Percentiles rank a stretch among this genome's conserved stretches.
phyloP scores from a whole-genome alignment of 2,888 invertebrate genomes.

The Polydrusus cervinus region DNA sequence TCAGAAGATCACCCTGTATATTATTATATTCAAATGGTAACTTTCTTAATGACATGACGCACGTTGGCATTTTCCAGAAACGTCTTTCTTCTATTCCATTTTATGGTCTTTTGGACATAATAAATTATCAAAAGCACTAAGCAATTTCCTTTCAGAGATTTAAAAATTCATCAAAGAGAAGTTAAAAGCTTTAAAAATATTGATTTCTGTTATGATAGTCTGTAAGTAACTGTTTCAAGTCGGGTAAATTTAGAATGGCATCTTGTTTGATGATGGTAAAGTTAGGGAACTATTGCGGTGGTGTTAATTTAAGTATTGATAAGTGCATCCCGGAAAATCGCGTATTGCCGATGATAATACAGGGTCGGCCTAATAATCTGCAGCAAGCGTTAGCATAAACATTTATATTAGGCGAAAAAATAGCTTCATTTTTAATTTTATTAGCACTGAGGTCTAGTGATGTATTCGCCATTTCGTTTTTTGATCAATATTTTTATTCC shows the following conservation, averaged over 20 bases:
- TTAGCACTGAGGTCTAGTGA: too few relatives aligned
- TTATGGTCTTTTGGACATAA: conserved; percentile 42
- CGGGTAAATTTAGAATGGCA: conserved; percentile 32
- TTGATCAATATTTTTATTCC: too few relatives aligned
- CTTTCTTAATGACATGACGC: not conserved
- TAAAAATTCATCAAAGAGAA: conserved; percentile 46
- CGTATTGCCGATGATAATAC: too few relatives aligned
- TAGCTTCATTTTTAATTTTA: too few relatives aligned
- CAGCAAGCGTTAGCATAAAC: too few relatives aligned
- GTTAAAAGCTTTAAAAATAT: conserved; percentile 49
- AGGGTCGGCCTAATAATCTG: too few relatives aligned
- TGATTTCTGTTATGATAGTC: conserved; percentile 46
- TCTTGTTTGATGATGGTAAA: not conserved
- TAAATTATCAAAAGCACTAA: conserved; percentile 50
- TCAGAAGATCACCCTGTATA: too few relatives aligned
- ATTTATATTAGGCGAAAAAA: too few relatives aligned
- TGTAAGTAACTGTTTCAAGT: conserved; percentile 36
- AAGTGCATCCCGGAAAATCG: too few relatives aligned
- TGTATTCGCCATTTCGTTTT: too few relatives aligned
- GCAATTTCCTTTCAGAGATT: conserved; percentile 46
- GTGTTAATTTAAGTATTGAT: not conserved
- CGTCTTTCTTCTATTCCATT: conserved; percentile 36
- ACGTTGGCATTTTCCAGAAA: conserved; percentile 27
- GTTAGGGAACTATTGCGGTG: not conserved
- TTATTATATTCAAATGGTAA: too few relatives aligned